Evolutionary conservation across 23 tunicate genomes (phyloP).

Genomic region (Botrylloides violaceus): DNA sequence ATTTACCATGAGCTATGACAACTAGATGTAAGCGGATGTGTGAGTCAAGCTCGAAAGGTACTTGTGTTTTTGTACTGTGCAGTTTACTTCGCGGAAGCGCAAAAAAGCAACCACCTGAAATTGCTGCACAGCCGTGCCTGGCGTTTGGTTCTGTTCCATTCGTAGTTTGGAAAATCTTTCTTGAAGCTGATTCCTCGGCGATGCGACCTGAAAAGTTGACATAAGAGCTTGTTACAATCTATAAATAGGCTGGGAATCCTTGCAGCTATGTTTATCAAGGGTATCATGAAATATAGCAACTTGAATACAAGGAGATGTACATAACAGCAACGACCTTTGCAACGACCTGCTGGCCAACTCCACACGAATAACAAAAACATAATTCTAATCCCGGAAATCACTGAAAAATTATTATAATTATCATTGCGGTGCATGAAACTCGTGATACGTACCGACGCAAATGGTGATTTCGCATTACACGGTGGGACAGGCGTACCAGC

Average conservation of each 20-base stretch:
- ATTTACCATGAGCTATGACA: too few relatives aligned
- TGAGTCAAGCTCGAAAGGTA: too few relatives aligned
- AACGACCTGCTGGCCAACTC: neutral
- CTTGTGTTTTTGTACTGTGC: too few relatives aligned
- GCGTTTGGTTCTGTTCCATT: slow-evolving; percentile 30
- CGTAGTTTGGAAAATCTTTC: slow-evolving; percentile 66
- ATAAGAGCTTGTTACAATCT: neutral
- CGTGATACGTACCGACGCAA: slow-evolving; percentile 30
- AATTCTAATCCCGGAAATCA: neutral
- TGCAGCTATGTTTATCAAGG: too few relatives aligned
- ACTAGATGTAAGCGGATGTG: too few relatives aligned
- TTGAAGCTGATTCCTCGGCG: slow-evolving; percentile 79
- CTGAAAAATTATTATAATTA: neutral
- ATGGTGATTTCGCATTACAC: slow-evolving; percentile 10
- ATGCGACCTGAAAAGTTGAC: slow-evolving; percentile 22
- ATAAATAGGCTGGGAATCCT: neutral
- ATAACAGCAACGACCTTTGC: too few relatives aligned
- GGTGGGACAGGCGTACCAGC: slow-evolving; percentile 37
- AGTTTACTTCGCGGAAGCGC: too few relatives aligned
- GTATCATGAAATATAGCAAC: too few relatives aligned
- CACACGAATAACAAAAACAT: neutral
- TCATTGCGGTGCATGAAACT: neutral
- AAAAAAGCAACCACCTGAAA: too few relatives aligned
- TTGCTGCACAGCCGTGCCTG: neutral
- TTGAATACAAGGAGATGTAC: too few relatives aligned